Evolutionary conservation across 92 coral and sea anemone species (phyloP), one percentile per base, ranked within the genome.

Genomic region (Phenganax marumi): DNA sequence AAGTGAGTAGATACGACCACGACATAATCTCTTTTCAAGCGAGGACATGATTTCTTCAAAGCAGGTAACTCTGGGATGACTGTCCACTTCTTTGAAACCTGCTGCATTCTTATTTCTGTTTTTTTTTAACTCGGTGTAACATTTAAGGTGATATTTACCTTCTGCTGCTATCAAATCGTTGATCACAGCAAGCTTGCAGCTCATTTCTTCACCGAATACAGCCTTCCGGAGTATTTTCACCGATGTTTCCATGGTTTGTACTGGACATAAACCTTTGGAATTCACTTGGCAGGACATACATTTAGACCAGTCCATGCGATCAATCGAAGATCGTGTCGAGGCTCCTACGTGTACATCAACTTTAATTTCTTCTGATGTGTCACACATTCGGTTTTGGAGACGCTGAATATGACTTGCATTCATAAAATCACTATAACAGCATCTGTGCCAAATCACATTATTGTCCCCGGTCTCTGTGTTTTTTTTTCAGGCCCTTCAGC

Each of bases 21-120:
- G 75, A 58, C 88, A 89, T 53, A 89, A 53, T 72, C 92, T 58
- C 62, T 62, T 46, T 63, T 70, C 68, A 46, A 90, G 90, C n/a
- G 82, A 52, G 60, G 87, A 17, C 90, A 89, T 89, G 43, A 86
- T 81, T 65, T 89, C 90, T 58, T 82, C 52, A 64, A 86, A 83
- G 76, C 90, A 87, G 73, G 71, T 70, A 46, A 2, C 85, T 81
- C 70, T 50, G 22, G 85, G 63, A 78, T 71, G 48, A 24, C 72
- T 66, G 72, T 66, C n/a, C 65, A 18, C 18, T 13, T 58, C 65
- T 58, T 58, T 33, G 43, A 33, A 33, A 33, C 43, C 50, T 64
- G 46, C 47, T 22, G 70, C 70, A 25, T 22, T 25, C 70, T 64
- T 64, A 64, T 25, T 46, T 8, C 0, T 64, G 48, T 23, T 74